Evolutionary conservation across 2,797 vertebrate species (phyloP).

Genomic region (Cyprinella venusta): DNA sequence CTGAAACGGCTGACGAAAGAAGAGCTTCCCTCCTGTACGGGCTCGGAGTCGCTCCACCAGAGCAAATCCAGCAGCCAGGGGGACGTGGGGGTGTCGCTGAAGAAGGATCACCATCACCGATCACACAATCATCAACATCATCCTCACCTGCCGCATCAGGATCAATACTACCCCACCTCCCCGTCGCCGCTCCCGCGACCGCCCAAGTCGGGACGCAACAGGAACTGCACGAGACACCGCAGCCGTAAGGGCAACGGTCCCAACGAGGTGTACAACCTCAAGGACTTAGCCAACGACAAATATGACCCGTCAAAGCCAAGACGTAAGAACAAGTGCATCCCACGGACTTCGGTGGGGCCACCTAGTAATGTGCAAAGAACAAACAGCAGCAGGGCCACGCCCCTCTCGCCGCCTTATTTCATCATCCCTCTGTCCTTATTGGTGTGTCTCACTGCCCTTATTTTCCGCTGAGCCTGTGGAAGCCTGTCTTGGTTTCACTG

Average conservation of each 20-base stretch:
- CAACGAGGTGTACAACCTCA: conserved; percentile 79
- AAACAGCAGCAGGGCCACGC: conserved; percentile 73
- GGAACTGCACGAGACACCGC: conserved; percentile 92
- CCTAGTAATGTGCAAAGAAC: conserved; percentile 94
- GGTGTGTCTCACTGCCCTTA: conserved; percentile 77
- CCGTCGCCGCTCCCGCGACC: conserved; percentile 77
- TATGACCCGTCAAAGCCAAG: conserved; percentile 80
- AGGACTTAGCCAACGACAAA: conserved; percentile 75
- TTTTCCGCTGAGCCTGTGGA: conserved; percentile 82
- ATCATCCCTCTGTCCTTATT: conserved; percentile 75
- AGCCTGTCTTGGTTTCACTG: conserved; percentile 54
- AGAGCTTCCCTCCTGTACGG: conserved; percentile 85
- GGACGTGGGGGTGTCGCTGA: conserved; percentile 76
- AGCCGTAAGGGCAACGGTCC: conserved; percentile 80
- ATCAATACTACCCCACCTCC: conserved; percentile 74
- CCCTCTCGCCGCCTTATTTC: conserved; percentile 54
- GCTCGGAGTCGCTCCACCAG: conserved; percentile 82
- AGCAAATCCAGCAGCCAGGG: conserved; percentile 81
- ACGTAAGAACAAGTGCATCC: conserved; percentile 92
- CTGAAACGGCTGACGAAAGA: conserved; percentile 87
- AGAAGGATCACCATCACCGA: conserved; percentile 77
- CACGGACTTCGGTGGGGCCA: conserved; percentile 86
- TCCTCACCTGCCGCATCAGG: conserved; percentile 75
- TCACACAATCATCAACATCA: conserved; percentile 74
- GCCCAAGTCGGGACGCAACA: conserved; percentile 77